A percentile compares a stretch with the other conserved stretches of the same genome.
Evolutionary conservation across 2,113 vertebrate species (phyloP).

Genomic region (Felis chaus): DNA sequence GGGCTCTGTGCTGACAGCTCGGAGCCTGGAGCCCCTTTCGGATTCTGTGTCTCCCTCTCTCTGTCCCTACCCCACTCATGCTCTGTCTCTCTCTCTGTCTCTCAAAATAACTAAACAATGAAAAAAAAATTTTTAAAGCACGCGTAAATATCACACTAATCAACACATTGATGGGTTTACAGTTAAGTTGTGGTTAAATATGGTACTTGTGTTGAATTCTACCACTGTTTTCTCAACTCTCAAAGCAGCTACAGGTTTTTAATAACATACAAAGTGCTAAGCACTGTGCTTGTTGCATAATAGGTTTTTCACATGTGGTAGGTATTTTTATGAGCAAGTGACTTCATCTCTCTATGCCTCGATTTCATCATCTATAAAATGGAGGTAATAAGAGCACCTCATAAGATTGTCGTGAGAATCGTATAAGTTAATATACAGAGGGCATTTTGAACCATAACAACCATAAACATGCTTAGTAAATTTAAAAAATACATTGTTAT

Average conservation of each 20-base stretch:
- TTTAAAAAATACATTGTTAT: background rate
- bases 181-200: background rate
- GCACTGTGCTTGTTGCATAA: background rate
- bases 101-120: background rate
- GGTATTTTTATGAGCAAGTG: background rate
- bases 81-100: background rate
- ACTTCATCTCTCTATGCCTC: background rate
- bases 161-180: background rate
- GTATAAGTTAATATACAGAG: background rate
- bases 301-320: background rate
- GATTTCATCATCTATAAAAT: constrained; percentile 22
- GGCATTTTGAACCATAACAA: background rate
- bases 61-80: fast-evolving
- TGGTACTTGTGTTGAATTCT: background rate
- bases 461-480: background rate
- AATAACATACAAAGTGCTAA: background rate
- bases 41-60: background rate
- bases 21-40: background rate
- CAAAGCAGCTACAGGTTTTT: background rate
- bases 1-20: background rate
- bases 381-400: background rate
- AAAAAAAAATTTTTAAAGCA: background rate
- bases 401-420: background rate
- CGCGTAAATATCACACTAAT: background rate
- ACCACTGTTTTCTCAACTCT: background rate